phyloP scores from a whole-genome alignment of 2,113 vertebrate species.

The Ceyx melanurus region DNA sequence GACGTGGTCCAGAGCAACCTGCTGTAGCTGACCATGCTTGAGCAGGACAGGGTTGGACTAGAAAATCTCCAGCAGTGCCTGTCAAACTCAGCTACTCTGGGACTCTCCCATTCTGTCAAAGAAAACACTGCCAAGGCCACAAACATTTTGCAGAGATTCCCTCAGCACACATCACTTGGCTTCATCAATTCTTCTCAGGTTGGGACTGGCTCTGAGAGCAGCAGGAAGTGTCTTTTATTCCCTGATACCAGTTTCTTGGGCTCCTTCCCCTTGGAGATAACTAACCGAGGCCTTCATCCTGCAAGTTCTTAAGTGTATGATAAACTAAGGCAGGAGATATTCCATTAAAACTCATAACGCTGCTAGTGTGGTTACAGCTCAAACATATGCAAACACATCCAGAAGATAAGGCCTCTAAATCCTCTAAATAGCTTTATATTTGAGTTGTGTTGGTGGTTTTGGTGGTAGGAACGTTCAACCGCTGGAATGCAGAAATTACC shows the following conservation, averaged over 20 bases:
- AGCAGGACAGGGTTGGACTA: background rate
- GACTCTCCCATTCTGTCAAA: background rate
- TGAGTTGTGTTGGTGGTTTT: background rate
- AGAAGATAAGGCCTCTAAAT: background rate
- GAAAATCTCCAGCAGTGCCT: background rate
- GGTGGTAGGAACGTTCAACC: background rate
- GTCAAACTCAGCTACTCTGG: background rate
- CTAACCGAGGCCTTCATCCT: background rate
- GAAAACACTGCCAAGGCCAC: background rate
- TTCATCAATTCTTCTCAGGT: background rate
- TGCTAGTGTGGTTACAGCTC: background rate
- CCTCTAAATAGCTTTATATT: background rate
- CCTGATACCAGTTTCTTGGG: background rate
- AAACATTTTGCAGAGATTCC: background rate
- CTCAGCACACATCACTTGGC: too few relatives aligned
- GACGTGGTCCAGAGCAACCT: background rate
- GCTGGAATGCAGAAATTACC: background rate
- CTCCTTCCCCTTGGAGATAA: background rate
- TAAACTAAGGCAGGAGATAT: background rate
- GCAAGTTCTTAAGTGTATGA: background rate
- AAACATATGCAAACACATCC: rapidly evolving
- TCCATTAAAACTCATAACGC: background rate
- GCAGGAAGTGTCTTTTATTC: background rate
- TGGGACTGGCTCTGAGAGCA: background rate
- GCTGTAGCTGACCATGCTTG: background rate